phyloP scores from a whole-genome alignment of 1,140 invertebrate species.

The Acromyrmex charruanus region DNA sequence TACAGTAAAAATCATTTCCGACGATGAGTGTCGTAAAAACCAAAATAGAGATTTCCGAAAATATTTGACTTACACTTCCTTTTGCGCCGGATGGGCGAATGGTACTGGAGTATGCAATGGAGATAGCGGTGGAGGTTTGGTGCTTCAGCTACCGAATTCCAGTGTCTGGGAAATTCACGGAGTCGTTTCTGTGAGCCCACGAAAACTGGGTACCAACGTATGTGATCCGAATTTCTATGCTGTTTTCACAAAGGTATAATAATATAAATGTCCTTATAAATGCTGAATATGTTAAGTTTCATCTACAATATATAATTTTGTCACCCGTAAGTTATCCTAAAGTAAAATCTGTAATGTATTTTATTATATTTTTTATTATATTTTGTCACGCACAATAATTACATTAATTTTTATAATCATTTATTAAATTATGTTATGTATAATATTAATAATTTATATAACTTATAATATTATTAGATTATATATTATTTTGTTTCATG shows the following conservation, averaged over 20 bases:
- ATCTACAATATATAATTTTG: background rate
- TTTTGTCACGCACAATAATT: background rate
- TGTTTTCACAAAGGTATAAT: slow-evolving; percentile 85
- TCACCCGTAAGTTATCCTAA: background rate
- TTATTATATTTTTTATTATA: background rate
- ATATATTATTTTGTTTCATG: slow-evolving; percentile 18
- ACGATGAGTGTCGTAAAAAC: slow-evolving; percentile 79
- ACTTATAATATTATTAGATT: background rate
- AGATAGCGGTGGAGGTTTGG: slow-evolving; percentile 85
- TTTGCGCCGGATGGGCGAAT: slow-evolving; percentile 85
- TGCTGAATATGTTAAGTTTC: background rate
- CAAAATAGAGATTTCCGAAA: slow-evolving; percentile 84
- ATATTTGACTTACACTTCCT: slow-evolving; percentile 84
- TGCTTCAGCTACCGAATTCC: slow-evolving; percentile 72
- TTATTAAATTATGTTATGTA: slow-evolving; percentile 5
- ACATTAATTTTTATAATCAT: background rate
- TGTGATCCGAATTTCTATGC: slow-evolving; percentile 84
- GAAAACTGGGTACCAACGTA: slow-evolving; percentile 77
- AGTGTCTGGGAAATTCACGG: slow-evolving; percentile 83
- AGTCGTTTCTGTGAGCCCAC: slow-evolving; percentile 85
- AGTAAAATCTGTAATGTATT: background rate
- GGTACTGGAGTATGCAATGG: slow-evolving; percentile 86
- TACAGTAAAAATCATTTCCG: slow-evolving; percentile 78
- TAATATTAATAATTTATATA: background rate
- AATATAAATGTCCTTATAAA: slow-evolving; percentile 1